Conservation (phyloP, 2,797 vertebrate genomes). For the Phoeniculus purpureus region DNA sequence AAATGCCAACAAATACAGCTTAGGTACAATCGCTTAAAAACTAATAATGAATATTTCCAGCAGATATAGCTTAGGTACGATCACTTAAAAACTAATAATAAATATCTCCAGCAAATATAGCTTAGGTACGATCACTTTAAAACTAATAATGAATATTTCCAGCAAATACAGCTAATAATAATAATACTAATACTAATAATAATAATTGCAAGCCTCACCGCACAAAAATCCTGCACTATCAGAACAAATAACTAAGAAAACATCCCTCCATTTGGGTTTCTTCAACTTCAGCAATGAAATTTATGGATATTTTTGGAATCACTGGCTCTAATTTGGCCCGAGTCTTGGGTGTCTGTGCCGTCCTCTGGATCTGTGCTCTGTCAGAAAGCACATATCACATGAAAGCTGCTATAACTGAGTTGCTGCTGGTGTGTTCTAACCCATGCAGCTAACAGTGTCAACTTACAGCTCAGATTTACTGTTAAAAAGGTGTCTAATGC, state of each 20-base stretch:
- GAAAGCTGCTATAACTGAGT: background rate
- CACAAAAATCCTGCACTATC: background rate
- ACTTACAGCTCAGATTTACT: background rate
- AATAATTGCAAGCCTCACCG: background rate
- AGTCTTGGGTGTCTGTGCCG: background rate
- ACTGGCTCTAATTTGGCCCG: background rate
- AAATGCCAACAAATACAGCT: background rate
- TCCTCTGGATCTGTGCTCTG: background rate
- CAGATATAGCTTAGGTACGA: too few relatives aligned
- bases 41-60: too few relatives aligned
- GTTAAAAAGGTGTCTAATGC: background rate
- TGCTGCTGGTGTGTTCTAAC: rapidly evolving
- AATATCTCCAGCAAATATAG: too few relatives aligned
- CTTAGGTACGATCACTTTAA: too few relatives aligned
- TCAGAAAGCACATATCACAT: background rate
- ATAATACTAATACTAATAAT: too few relatives aligned
- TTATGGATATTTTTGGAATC: background rate
- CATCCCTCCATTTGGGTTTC: background rate
- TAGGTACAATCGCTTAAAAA: background rate
- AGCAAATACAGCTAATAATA: too few relatives aligned
- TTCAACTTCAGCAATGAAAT: background rate
- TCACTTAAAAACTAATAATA: too few relatives aligned
- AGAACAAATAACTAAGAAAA: background rate
- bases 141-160: too few relatives aligned
- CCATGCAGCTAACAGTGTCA: background rate